phyloP scores from a whole-genome alignment of 2,888 invertebrate species.

The Rhorus exstirpatorius region DNA sequence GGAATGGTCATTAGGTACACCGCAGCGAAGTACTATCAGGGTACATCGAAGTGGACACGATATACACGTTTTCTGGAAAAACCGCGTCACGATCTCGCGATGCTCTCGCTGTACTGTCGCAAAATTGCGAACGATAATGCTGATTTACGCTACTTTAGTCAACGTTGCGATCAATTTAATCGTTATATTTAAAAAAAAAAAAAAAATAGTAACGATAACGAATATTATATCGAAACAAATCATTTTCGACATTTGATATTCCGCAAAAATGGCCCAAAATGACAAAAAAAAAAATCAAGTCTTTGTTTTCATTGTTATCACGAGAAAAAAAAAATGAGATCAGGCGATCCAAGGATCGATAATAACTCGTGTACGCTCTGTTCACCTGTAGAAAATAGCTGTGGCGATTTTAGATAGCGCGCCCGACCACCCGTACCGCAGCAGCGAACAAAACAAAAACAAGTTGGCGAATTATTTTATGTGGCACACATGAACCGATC shows the following conservation, averaged over 20 bases:
- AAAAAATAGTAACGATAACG: neutral
- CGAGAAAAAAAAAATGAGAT: neutral
- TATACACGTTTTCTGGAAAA: constrained; percentile 17
- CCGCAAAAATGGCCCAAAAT: no score
- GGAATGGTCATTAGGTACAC: constrained; percentile 59
- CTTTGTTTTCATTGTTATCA: no score
- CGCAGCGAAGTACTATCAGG: constrained; percentile 15
- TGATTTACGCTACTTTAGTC: neutral
- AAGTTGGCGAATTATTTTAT: constrained; percentile 67
- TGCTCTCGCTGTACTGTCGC: neutral
- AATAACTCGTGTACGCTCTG: neutral
- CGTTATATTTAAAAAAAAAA: neutral
- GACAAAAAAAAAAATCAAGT: no score
- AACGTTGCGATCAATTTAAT: neutral
- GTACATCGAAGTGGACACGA: neutral
- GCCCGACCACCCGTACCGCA: constrained; percentile 2
- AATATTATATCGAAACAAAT: no score
- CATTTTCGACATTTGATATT: no score
- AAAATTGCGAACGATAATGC: constrained; percentile 10
- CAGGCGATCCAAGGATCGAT: constrained; percentile 3
- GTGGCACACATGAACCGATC: constrained; percentile 67
- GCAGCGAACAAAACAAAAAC: constrained; percentile 63
- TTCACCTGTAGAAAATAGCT: neutral
- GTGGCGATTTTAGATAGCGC: constrained; percentile 26
- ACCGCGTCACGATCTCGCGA: constrained; percentile 1